Conservation (phyloP, 1,140 invertebrate genomes). For the Papilio aristodemus region DNA sequence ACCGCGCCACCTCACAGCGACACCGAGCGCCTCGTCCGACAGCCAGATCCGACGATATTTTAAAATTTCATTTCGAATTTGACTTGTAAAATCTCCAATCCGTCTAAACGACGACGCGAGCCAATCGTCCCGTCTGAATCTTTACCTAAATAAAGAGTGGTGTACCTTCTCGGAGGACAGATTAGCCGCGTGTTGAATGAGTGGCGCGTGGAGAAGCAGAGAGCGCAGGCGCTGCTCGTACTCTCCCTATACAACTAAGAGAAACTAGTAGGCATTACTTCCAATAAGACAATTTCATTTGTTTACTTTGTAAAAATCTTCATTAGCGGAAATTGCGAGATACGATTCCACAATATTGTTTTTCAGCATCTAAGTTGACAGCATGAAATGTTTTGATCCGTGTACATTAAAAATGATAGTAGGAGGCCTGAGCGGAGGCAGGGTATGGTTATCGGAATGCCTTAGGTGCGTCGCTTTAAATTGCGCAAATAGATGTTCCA, state of each 20-base stretch:
- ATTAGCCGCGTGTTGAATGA: conserved; percentile 74
- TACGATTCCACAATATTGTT: background rate
- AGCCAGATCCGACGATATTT: conserved; percentile 67
- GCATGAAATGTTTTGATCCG: background rate
- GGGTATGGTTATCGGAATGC: conserved; percentile 73
- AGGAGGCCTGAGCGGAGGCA: conserved; percentile 49
- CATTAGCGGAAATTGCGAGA: conserved; percentile 14
- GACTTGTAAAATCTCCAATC: conserved; percentile 60
- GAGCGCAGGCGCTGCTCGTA: conserved; percentile 72
- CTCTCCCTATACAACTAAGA: conserved; percentile 47
- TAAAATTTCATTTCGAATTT: conserved; percentile 68
- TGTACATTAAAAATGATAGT: conserved; percentile 37
- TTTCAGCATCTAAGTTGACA: background rate
- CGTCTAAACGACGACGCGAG: conserved; percentile 55
- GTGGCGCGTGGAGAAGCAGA: conserved; percentile 59
- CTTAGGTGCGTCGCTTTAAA: conserved; percentile 72
- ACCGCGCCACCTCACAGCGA: conserved; percentile 49
- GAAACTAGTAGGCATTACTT: conserved; percentile 48
- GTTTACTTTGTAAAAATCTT: conserved; percentile 24
- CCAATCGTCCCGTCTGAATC: conserved; percentile 56
- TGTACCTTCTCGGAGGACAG: conserved; percentile 48
- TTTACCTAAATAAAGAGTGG: conserved; percentile 58
- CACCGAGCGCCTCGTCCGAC: conserved; percentile 52
- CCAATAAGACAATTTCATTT: conserved; percentile 41
- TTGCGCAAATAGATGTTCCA: conserved; percentile 80